A percentile compares a stretch with the other conserved stretches of the same genome.
These are phyloP conservation scores for Metaphire vulgaris DNA, from an alignment of 1,140 invertebrate species.

Conservation along the genomic window DNA sequence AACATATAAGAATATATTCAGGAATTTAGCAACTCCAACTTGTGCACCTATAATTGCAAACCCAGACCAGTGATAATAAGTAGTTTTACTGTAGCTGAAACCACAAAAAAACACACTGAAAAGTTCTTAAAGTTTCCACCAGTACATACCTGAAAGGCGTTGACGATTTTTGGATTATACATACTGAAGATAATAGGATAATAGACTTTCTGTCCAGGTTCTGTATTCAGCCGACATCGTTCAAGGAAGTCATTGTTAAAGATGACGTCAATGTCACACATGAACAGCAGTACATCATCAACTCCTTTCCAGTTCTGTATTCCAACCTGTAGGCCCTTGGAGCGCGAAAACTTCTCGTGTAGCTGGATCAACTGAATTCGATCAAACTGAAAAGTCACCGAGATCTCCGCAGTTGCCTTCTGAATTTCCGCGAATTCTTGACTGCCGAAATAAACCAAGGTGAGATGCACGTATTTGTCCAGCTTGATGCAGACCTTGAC, in stretches of 20 bases:
- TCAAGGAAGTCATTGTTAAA: slow-evolving; percentile 72
- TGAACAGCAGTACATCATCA: slow-evolving; percentile 62
- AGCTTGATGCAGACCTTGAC: slow-evolving; percentile 63
- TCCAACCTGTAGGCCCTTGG: slow-evolving; percentile 68
- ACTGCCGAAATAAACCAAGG: slow-evolving; percentile 71
- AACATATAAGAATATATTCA: no score
- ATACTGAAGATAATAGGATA: slow-evolving; percentile 78
- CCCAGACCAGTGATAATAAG: no score
- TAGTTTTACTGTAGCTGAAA: no score
- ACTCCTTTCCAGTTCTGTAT: slow-evolving; percentile 53
- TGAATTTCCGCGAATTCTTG: slow-evolving; percentile 56
- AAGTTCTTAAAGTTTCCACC: no score
- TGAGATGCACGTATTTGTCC: slow-evolving; percentile 64
- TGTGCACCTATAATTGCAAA: no score
- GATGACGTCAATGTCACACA: slow-evolving; percentile 76
- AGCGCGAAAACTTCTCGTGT: slow-evolving; percentile 71
- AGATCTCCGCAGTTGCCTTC: slow-evolving; percentile 54
- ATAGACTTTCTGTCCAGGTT: slow-evolving; percentile 66
- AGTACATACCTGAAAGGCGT: background rate
- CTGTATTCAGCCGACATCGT: slow-evolving; percentile 60
- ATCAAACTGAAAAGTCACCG: slow-evolving; percentile 47
- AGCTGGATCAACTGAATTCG: slow-evolving; percentile 65
- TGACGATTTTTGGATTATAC: slow-evolving; percentile 69
- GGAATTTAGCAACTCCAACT: no score
- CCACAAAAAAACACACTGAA: no score